Conservation (phyloP, 2,888 invertebrate genomes). For the Caenorhabditis zanzibari region DNA sequence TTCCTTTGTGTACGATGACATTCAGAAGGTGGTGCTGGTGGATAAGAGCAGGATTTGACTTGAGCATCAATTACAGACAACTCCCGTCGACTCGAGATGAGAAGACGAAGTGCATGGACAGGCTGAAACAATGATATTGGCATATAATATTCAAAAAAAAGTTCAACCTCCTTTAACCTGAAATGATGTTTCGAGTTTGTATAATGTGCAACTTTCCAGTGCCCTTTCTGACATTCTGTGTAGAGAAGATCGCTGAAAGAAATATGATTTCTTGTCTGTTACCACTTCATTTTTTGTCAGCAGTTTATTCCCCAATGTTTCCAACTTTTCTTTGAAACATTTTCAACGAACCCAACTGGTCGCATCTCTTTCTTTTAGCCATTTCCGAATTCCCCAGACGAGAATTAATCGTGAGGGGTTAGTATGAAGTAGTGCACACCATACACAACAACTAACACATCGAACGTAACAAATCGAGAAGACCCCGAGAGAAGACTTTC, state of each 20-base stretch:
- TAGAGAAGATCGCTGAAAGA: slow-evolving; percentile 69
- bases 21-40: slow-evolving; percentile 37
- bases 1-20: slow-evolving; percentile 53
- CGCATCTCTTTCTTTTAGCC: neutral
- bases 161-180: slow-evolving; percentile 66
- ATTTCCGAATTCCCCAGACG: slow-evolving; percentile 54
- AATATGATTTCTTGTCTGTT: slow-evolving; percentile 31
- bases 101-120: slow-evolving; percentile 61
- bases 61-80: slow-evolving; percentile 71
- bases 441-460: slow-evolving; percentile 27
- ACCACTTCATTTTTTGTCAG: slow-evolving; percentile 23
- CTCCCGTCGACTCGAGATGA: slow-evolving; percentile 66
- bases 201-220: slow-evolving; percentile 74
- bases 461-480: slow-evolving; percentile 57
- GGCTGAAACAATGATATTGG: slow-evolving; percentile 55
- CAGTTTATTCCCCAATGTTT: slow-evolving; percentile 17
- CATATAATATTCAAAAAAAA: too few relatives aligned
- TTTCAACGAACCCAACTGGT: slow-evolving; percentile 32
- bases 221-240: slow-evolving; percentile 68
- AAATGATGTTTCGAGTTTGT: slow-evolving; percentile 72
- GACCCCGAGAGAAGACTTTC: slow-evolving; percentile 28
- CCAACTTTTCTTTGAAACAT: slow-evolving; percentile 29
- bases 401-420: slow-evolving; percentile 63
- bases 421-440: slow-evolving; percentile 50
- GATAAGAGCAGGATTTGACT: slow-evolving; percentile 68